A percentile compares a stretch with the other conserved stretches of the same genome.
phyloP scores from a whole-genome alignment of 2,888 invertebrate species.

The Ichneumoninae sp. region DNA sequence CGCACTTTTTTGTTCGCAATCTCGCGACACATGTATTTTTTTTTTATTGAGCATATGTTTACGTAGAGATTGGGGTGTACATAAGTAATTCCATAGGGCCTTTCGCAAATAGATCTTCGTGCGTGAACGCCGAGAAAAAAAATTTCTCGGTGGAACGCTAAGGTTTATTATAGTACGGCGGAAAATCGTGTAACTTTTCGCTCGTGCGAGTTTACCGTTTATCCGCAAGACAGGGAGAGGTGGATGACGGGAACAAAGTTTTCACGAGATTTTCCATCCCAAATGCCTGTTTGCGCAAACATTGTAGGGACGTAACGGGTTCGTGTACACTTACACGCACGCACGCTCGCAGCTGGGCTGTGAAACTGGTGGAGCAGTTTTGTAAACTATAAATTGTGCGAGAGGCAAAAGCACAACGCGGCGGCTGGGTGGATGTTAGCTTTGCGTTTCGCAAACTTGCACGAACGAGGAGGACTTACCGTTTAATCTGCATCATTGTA shows the following conservation, averaged over 20 bases:
- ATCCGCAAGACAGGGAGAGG: background rate
- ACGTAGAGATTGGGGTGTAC: constrained; percentile 55
- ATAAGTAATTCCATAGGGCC: constrained; percentile 64
- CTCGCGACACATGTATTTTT: constrained; percentile 3
- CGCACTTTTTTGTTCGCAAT: constrained; percentile 32
- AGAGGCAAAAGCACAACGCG: background rate
- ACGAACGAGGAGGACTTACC: constrained; percentile 23
- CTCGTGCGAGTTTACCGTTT: constrained; percentile 34
- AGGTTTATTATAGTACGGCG: constrained; percentile 18
- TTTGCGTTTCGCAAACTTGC: constrained; percentile 32
- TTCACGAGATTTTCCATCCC: constrained; percentile 17
- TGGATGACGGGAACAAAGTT: constrained; percentile 9
- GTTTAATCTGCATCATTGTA: constrained; percentile 71
- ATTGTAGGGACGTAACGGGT: background rate
- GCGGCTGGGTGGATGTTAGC: background rate
- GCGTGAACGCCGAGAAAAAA: constrained; percentile 1
- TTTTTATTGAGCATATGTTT: constrained; percentile 26
- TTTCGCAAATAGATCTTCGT: constrained; percentile 54
- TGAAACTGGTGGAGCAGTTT: constrained; percentile 22
- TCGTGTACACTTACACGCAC: background rate
- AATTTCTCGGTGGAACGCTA: constrained; percentile 15
- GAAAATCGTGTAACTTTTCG: constrained; percentile 16
- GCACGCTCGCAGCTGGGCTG: constrained; percentile 25
- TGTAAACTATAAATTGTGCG: background rate
- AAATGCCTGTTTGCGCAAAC: constrained; percentile 6